These are phyloP conservation scores for Listronotus bonariensis DNA, from an alignment of 1,140 invertebrate species.

Conservation along the genomic window DNA sequence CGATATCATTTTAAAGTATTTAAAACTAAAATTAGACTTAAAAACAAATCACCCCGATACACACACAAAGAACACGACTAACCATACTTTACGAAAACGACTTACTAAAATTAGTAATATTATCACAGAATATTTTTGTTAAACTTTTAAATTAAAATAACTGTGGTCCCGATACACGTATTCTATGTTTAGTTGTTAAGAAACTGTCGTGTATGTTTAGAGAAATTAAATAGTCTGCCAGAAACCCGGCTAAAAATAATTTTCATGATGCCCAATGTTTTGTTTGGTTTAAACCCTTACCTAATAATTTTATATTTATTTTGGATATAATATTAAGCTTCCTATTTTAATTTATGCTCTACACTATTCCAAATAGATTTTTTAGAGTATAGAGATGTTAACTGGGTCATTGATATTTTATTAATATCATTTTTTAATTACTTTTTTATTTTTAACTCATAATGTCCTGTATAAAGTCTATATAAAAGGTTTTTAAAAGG, in stretches of 20 bases:
- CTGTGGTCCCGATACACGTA: slow-evolving; percentile 21
- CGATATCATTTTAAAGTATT: slow-evolving; percentile 19
- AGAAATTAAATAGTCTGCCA: slow-evolving; percentile 33
- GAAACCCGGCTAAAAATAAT: slow-evolving; percentile 34
- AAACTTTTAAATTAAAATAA: slow-evolving; percentile 21
- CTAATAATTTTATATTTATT: neutral
- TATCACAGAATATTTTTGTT: slow-evolving; percentile 13
- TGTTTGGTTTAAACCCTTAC: slow-evolving; percentile 21
- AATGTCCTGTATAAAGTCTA: no score
- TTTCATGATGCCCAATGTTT: slow-evolving; percentile 13
- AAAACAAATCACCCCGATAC: no score
- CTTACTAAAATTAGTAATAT: neutral
- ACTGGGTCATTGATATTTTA: no score
- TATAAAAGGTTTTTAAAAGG: no score
- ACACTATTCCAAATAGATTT: neutral
- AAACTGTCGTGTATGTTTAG: slow-evolving; percentile 36
- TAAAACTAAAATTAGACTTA: no score
- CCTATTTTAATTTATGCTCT: neutral
- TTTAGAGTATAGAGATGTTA: no score
- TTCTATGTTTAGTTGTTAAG: slow-evolving; percentile 35
- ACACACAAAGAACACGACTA: no score
- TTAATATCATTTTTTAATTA: no score
- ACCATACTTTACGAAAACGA: neutral
- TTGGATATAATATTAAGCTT: no score
- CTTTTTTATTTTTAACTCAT: no score